Percentiles rank a stretch among this genome's conserved stretches.
These are phyloP conservation scores for Cisticola juncidis DNA, from an alignment of 2,113 vertebrate genomes.

Conservation along the genomic window DNA sequence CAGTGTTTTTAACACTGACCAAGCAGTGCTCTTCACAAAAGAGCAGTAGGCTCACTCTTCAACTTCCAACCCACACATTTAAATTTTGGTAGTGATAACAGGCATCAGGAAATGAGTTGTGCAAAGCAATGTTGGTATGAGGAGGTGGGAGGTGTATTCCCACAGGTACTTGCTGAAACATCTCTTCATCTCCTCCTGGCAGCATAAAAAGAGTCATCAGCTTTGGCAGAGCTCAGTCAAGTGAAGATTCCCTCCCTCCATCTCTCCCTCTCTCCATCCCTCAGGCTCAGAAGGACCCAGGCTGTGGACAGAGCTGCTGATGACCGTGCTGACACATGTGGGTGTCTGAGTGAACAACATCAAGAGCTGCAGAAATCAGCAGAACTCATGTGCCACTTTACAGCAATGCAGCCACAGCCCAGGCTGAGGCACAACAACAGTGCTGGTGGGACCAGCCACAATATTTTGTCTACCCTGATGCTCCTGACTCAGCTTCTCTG, in stretches of 20 bases:
- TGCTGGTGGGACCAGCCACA: no score
- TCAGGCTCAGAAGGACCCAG: not conserved
- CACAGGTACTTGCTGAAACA: not conserved
- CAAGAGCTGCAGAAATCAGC: not conserved
- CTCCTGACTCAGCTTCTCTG: no score
- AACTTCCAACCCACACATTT: not conserved
- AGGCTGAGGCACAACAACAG: no score
- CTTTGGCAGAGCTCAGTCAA: not conserved
- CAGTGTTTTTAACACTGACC: not conserved
- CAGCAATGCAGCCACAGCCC: no score
- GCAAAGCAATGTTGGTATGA: not conserved
- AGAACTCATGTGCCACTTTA: not conserved
- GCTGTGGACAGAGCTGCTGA: not conserved
- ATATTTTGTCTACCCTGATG: no score
- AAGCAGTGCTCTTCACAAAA: not conserved
- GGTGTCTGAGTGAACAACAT: rapidly evolving
- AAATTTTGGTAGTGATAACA: not conserved
- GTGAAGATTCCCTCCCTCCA: not conserved
- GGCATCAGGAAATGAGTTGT: not conserved
- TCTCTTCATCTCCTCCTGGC: not conserved
- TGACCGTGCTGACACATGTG: rapidly evolving
- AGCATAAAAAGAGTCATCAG: rapidly evolving
- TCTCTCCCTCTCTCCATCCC: not conserved
- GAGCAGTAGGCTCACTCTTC: not conserved
- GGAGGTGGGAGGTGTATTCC: not conserved